Conservation (phyloP, 2,797 vertebrate genomes). For the Bryconaethiops microstoma region DNA sequence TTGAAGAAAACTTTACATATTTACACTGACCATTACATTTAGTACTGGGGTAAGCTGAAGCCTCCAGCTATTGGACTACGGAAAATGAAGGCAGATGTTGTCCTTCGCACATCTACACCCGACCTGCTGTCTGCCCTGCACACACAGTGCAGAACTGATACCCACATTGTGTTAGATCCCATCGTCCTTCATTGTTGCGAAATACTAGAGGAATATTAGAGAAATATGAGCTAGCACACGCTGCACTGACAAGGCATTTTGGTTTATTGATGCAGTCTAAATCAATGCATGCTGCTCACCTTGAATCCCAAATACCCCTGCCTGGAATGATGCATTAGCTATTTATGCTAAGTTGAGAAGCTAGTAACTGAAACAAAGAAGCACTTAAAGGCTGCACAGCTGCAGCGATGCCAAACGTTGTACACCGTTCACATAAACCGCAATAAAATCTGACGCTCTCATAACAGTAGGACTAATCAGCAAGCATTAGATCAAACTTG, state of each 20-base stretch:
- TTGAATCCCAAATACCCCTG: conserved; percentile 32
- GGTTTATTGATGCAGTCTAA: conserved; percentile 33
- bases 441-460: neutral
- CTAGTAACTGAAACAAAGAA: conserved; percentile 2
- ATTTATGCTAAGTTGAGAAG: neutral
- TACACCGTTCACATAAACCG: neutral
- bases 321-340: conserved; percentile 25
- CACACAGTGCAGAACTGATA: conserved; percentile 26
- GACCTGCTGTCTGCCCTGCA: conserved; percentile 25
- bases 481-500: neutral
- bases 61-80: neutral
- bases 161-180: conserved; percentile 25
- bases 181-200: conserved; percentile 44
- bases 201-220: conserved; percentile 45
- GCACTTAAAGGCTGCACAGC: neutral
- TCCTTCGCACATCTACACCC: neutral
- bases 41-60: neutral
- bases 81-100: neutral
- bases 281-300: conserved; percentile 24
- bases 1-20: neutral
- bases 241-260: conserved; percentile 33
- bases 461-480: neutral
- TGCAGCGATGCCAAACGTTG: neutral
- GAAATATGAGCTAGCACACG: conserved; percentile 36
- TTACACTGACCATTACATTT: neutral